phyloP scores from a whole-genome alignment of 2,888 invertebrate genomes.

The Pandemis cinnamomeana region DNA sequence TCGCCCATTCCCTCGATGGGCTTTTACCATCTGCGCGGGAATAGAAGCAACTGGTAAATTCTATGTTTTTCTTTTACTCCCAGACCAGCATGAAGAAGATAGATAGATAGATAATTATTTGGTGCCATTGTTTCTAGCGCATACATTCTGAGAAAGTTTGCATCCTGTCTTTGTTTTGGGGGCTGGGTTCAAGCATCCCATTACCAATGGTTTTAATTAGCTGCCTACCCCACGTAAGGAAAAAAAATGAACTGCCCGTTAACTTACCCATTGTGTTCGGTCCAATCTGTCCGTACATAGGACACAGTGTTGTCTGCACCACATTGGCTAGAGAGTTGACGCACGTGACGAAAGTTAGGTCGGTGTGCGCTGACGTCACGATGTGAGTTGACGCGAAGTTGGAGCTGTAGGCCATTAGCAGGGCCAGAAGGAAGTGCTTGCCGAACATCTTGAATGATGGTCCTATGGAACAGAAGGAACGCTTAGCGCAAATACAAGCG shows the following conservation, averaged over 20 bases:
- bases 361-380: slow-evolving; percentile 54
- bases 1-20: too few species aligned
- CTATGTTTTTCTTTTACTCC: too few species aligned
- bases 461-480: slow-evolving; percentile 41
- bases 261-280: slow-evolving; percentile 53
- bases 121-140: too few species aligned
- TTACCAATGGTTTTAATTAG: too few species aligned
- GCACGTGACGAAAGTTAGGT: slow-evolving; percentile 52
- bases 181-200: too few species aligned
- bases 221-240: too few species aligned
- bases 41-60: too few species aligned
- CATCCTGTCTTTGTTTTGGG: too few species aligned
- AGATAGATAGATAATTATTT: too few species aligned
- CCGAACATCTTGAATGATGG: slow-evolving; percentile 53
- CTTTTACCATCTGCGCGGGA: too few species aligned
- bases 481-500: neutral
- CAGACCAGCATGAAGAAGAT: too few species aligned
- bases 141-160: too few species aligned
- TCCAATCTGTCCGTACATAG: slow-evolving; percentile 45
- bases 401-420: slow-evolving; percentile 52
- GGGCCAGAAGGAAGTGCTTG: slow-evolving; percentile 50
- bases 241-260: neutral
- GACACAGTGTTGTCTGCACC: slow-evolving; percentile 53
- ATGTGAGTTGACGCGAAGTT: slow-evolving; percentile 56
- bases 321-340: slow-evolving; percentile 50